Evolutionary conservation across 2,797 vertebrate genomes (phyloP), one percentile per base, ranked within the genome.

Genomic region (Sciurus carolinensis): DNA sequence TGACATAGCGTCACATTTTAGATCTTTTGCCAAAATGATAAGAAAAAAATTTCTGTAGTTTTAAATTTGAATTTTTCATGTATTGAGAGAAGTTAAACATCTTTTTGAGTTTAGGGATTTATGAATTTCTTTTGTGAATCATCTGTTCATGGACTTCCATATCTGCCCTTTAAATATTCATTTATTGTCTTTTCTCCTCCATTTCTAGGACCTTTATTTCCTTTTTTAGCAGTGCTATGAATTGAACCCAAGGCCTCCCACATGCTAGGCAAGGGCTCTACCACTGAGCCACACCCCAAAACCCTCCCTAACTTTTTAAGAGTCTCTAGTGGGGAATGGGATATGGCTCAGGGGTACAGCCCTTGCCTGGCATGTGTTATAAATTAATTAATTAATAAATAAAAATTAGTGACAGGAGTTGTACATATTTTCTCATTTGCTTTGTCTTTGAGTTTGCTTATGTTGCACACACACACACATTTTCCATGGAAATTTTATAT

Each of bases 381-480:
- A 57, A 1, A 72, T 47, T 24, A 50, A 24, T 47, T 18, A 39
- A 81, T 6, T 7, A 47, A 42, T 28, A n/a, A 82, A 91, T 50
- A 36, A 86, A 92, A 69, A 30, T 33, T 57, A 79, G 42, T 22
- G 47, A 80, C 69, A 79, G 87, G 39, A 90, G 30, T 73, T 85
- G 62, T 22, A 95, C 72, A 86, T 57, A 95, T 81, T 92, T 26
- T n/a, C 30, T 11, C 28, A 59, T 44, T 87, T 96, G 22, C 80
- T 94, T 89, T 83, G 10, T 47, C n/a, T 87, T 91, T 39, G 36
- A 87, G 18, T 64, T 90, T 80, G 50, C 50, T 87, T 85, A 50
- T 76, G 18, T 33, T 86, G 66, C 20, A 36, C 30, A 39, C 15
- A 36, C 13, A 1, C 18, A 7, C 24, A 2, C 50, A 73, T 11